phyloP scores from a whole-genome alignment of 2,888 invertebrate genomes.

The Ornithoptera alexandrae region DNA sequence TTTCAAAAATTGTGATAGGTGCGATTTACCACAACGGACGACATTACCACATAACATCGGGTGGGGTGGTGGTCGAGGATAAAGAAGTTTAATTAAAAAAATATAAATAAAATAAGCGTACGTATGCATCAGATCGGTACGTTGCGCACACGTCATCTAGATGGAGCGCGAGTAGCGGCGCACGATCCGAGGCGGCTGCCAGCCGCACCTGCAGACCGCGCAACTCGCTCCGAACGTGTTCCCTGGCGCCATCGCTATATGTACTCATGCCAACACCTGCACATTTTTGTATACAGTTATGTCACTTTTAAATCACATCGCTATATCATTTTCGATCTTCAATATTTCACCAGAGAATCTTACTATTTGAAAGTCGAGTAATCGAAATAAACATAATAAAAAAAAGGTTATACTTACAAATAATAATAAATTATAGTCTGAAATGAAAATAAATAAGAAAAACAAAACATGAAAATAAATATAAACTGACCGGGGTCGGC shows the following conservation, averaged over 20 bases:
- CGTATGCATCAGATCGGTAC: conserved; percentile 34
- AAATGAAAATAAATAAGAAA: background rate
- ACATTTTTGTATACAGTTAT: background rate
- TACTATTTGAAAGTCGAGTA: background rate
- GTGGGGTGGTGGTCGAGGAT: too few relatives aligned
- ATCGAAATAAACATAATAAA: background rate
- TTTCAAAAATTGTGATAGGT: too few relatives aligned
- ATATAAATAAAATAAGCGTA: background rate
- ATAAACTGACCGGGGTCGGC: conserved; percentile 28
- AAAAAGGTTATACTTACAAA: background rate
- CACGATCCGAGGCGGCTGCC: conserved; percentile 43
- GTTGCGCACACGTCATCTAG: conserved; percentile 47
- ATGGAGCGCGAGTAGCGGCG: conserved; percentile 55
- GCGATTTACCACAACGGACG: too few relatives aligned
- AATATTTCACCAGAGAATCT: background rate
- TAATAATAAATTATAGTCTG: background rate
- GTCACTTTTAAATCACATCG: background rate
- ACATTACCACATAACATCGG: too few relatives aligned
- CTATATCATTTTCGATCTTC: background rate
- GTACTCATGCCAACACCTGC: conserved; percentile 14
- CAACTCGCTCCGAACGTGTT: conserved; percentile 47
- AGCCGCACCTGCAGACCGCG: conserved; percentile 49
- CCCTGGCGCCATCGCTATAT: conserved; percentile 34
- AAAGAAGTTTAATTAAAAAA: too few relatives aligned
- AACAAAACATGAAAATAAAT: background rate